Evolutionary conservation across 2,797 vertebrate species (phyloP).

Genomic region (Malurus splendens): DNA sequence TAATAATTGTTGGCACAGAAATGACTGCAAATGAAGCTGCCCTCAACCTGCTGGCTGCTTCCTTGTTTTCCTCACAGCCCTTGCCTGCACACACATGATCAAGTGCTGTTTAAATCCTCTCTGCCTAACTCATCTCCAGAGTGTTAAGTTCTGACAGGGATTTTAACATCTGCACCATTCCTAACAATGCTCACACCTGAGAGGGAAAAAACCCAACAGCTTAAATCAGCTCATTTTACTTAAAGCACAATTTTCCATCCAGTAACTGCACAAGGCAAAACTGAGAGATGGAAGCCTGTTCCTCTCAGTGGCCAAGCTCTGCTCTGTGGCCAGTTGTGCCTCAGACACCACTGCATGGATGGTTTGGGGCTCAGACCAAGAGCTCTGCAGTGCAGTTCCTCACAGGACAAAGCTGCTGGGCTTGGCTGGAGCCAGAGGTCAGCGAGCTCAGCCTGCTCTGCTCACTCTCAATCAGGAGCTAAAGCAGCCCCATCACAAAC

Average conservation of each 20-base stretch:
- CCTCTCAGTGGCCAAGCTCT: not conserved
- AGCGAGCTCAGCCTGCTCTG: not conserved
- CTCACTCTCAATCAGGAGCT: not conserved
- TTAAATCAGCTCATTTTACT: not conserved
- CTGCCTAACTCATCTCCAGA: not conserved
- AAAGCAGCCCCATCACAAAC: not conserved
- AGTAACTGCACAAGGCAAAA: not conserved
- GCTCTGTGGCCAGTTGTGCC: not conserved
- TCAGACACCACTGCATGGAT: not conserved
- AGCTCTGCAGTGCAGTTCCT: not conserved
- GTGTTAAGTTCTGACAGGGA: not conserved
- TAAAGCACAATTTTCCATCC: fast-evolving
- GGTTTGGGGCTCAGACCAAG: not conserved
- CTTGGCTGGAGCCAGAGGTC: not conserved
- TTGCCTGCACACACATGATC: not conserved
- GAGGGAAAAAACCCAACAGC: too few species aligned
- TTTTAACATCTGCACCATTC: not conserved
- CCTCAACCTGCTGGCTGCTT: not conserved
- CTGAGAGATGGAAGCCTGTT: not conserved
- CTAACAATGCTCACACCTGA: not conserved
- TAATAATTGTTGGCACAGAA: slow-evolving; percentile 5
- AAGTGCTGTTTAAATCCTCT: not conserved
- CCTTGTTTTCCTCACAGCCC: not conserved
- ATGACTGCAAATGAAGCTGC: not conserved
- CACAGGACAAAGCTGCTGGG: not conserved